Conservation (phyloP, 2,113 vertebrate genomes). For the Cricetomys ansorgei region DNA sequence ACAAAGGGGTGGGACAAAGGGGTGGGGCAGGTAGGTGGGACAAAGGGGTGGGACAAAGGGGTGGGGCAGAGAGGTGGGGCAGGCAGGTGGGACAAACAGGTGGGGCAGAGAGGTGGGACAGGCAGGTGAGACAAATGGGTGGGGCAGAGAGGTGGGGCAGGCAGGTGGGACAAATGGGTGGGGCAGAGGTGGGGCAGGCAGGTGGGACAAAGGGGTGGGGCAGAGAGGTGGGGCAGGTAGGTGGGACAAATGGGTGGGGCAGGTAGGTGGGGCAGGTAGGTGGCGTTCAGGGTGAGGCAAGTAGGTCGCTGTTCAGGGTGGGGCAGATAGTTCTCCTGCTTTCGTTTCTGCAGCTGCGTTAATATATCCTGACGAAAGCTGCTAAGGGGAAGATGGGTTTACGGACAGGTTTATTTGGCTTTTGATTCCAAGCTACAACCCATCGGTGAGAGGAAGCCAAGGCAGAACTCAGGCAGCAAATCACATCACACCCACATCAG, state of each 20-base stretch:
- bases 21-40: background rate
- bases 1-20: too few relatives aligned
- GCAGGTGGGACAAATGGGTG: background rate
- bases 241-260: background rate
- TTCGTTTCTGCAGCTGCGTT: too few relatives aligned
- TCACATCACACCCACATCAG: background rate
- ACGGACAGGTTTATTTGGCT: background rate
- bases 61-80: background rate
- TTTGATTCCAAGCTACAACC: background rate
- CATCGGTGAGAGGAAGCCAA: background rate
- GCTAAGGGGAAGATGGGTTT: background rate
- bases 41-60: too few relatives aligned
- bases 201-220: too few relatives aligned
- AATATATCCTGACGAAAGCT: background rate
- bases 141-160: too few relatives aligned
- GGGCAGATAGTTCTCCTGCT: background rate
- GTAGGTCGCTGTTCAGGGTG: too few relatives aligned
- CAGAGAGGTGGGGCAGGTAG: too few relatives aligned
- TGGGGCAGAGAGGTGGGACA: too few relatives aligned
- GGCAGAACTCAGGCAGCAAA: too few relatives aligned
- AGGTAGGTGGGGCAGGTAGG: background rate
- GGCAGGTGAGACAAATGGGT: background rate
- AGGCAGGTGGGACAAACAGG: background rate
- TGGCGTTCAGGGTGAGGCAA: too few relatives aligned
- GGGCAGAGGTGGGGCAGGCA: too few relatives aligned